These are phyloP conservation scores for Athene noctua DNA, from an alignment of 2,113 vertebrate genomes.

Conservation along the genomic window DNA sequence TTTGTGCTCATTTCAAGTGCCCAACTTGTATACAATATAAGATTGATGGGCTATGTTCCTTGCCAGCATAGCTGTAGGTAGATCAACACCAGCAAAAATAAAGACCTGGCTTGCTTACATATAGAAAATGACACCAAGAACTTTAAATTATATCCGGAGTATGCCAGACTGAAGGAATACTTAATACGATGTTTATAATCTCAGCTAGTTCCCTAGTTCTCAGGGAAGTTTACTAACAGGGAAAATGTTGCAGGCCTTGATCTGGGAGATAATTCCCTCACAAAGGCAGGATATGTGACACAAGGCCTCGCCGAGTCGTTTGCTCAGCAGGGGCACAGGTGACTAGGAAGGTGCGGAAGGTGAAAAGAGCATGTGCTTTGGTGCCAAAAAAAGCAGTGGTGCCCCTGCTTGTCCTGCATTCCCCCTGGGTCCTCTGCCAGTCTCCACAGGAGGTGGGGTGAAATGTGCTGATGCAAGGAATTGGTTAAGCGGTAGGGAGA, in stretches of 20 bases:
- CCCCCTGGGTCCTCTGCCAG: not conserved
- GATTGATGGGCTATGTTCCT: not conserved
- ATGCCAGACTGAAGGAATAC: not conserved
- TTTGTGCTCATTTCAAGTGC: constrained; percentile 4
- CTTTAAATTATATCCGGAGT: not conserved
- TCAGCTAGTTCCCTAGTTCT: not conserved
- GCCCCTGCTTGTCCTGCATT: not conserved
- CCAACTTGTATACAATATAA: not conserved
- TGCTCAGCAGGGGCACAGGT: not conserved
- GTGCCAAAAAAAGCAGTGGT: not conserved
- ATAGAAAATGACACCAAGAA: not conserved
- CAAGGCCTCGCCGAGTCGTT: fast-evolving
- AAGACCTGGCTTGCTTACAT: not conserved
- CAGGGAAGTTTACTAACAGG: not conserved
- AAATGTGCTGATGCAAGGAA: not conserved
- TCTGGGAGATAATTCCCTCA: not conserved
- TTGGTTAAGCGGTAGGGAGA: not conserved
- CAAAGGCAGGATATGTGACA: not conserved
- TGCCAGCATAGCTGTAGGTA: not conserved
- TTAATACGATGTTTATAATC: not conserved
- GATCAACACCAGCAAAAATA: not conserved
- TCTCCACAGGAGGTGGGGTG: not conserved
- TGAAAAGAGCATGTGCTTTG: not conserved
- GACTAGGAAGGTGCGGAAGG: not conserved
- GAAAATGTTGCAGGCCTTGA: not conserved